These are phyloP conservation scores for Rutpela maculata DNA, from an alignment of 2,888 invertebrate genomes.

Conservation along the genomic window DNA sequence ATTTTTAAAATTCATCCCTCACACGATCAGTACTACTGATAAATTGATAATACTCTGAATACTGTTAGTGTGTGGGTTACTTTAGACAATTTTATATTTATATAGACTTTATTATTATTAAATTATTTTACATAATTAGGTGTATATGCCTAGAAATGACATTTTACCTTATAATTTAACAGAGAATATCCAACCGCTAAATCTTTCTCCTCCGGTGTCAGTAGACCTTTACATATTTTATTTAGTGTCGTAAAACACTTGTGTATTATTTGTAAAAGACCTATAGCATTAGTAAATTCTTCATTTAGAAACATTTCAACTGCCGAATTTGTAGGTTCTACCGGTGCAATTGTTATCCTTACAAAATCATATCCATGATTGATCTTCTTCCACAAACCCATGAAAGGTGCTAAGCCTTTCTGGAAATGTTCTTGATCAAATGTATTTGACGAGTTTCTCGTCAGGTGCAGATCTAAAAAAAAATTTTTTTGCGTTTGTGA, in stretches of 20 bases:
- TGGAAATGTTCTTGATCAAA: conserved; percentile 74
- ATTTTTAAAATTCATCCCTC: no score
- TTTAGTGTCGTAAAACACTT: conserved; percentile 78
- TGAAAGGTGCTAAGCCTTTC: conserved; percentile 80
- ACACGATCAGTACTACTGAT: no score
- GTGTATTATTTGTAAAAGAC: conserved; percentile 79
- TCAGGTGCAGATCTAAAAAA: conserved; percentile 52
- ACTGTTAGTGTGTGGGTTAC: no score
- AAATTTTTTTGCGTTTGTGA: background rate
- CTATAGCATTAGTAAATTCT: conserved; percentile 79
- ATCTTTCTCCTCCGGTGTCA: conserved; percentile 72
- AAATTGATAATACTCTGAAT: no score
- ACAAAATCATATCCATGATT: conserved; percentile 76
- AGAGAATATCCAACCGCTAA: conserved; percentile 69
- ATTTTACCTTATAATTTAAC: conserved; percentile 76
- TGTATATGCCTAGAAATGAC: no score
- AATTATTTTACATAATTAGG: no score
- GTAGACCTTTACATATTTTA: conserved; percentile 78
- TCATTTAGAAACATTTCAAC: conserved; percentile 79
- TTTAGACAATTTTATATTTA: no score
- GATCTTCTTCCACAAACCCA: conserved; percentile 89
- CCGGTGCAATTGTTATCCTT: conserved; percentile 59
- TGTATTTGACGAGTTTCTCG: conserved; percentile 49
- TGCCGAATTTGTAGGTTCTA: conserved; percentile 68
- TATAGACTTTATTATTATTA: no score